Evolutionary conservation across 2,113 vertebrate genomes (phyloP), one percentile per base, ranked within the genome.

Genomic region (Octodon degus): DNA sequence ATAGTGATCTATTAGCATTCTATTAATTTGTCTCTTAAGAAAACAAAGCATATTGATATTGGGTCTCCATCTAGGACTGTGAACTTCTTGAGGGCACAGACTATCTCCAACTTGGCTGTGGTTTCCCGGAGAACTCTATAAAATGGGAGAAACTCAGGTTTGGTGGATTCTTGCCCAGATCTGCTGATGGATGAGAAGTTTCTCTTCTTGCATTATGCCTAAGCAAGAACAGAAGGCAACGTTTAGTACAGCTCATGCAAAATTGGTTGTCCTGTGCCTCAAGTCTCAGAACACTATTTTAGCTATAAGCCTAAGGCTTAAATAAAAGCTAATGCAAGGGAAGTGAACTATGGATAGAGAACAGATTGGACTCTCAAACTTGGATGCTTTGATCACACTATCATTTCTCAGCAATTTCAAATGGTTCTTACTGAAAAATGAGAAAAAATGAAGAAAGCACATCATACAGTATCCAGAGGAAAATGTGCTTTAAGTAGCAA

Each of bases 401-500:
- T 76, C 30, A 89, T 93, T 92, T 92, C 65, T 95, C 79, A 94
- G 92, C 97, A 86, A 89, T 91, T 93, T 94, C 37, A 95, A 84
- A 86, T 93, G 32, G 58, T 92, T 95, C n/a, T 94, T 82, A 81
- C 83, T 89, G 76, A 95, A 95, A 95, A 89, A 63, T 53, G 5
- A 27, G 27, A 58, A 90, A 90, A 81, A 80, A 60, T 22, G 43
- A 93, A 95, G 6, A 24, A 95, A 86, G 86, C 63, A 50, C 30
- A 96, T 93, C 68, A 93, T 91, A 92, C 16, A 97, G 63, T 95
- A 91, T 95, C 83, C n/a, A 30, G 96, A 91, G 65, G 50, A 96
- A 95, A 97, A 86, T 97, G 50, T 93, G 63, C 81, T 96, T 95
- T 93, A 96, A 96, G 89, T 95, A 95, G 89, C 81, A 90, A 95